Base-by-base conservation (phyloP, 2,888 invertebrate genomes). In the Eupithecia exiguata region DNA sequence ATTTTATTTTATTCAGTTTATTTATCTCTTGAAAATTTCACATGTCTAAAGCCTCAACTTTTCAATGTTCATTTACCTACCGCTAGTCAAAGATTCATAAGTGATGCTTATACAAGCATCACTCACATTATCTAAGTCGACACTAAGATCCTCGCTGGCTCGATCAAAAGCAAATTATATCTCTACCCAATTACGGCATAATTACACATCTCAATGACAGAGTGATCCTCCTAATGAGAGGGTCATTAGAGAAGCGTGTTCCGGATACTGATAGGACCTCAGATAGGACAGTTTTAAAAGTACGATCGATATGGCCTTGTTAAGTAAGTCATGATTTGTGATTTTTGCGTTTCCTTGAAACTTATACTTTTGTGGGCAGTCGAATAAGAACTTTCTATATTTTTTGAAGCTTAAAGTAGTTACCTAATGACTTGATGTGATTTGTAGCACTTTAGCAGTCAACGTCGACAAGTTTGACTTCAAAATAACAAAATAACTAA, bases 141-240 rank as follows among this genome's bases (percentile, higher is more conserved):
- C n/a, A 49, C 21, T 25, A 58, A 53, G 53, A 53, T 58, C 14
- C 25, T 14, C 25, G 12, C 58, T 25, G n/a, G 21, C 63, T 58
- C 58, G 58, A 58, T 58, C 38, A 36, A 65, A 21, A 43, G 25
- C 40, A 69, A 69, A 38, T 68, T n/a, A 61, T 25, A 36, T 40
- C 38, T 61, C 61, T 18, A 36, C 63, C 61, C 38, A 53, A 61
- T 69, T 38, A 40, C 12, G 16, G 53, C 70, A 71, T 85, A 87
- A 88, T 89, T 86, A 89, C 82, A 78, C 77, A 83, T 84, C 87
- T 88, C 85, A 86, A 81, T 78, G 78, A 79, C 80, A 84, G 86
- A 85, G 83, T 83, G 83, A 82, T 81, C 82, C 85, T 84, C 86
- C 86, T 89, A 89, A 90, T 88, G 90, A 88, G 90, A 88, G 88